Base-by-base conservation (phyloP, 2,888 invertebrate species). In the Perdita meconis region DNA sequence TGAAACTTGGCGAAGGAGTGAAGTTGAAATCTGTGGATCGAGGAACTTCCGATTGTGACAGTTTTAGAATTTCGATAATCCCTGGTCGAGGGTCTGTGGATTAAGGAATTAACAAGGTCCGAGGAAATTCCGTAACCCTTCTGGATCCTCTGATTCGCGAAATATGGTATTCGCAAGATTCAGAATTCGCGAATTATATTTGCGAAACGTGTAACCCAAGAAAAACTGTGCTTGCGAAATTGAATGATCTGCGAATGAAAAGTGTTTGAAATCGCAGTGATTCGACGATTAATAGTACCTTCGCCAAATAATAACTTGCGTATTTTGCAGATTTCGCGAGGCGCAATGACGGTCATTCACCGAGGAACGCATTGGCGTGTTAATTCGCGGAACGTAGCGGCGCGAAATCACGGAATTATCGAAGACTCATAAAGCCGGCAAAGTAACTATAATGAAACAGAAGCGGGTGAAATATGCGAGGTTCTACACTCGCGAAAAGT, bases 371-470 rank as follows among this genome's bases (percentile, higher is more conserved):
- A 2, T 16, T 19, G 47, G 47, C 47, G 47, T 47, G 47, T 19
- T 47, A 57, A 24, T n/a, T 12, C 38, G 38, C 47, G 38, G 10
- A 24, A 24, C 57, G n/a, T 42, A 30, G 42, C 12, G 10, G 16
- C 16, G 12, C 26, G 26, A 44, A 59, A 59, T 59, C 26, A 42
- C 59, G n/a, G 42, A 24, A 59, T 59, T 42, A 59, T 26, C 42
- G 16, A 5, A 26, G 42, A 44, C 13, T 13, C 42, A 12, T 19
- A 42, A 59, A 44, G 12, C 51, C 30, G n/a, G 51, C 26, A 6
- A 51, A 51, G 51, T 51, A 51, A 26, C 47, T n/a, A 22, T 22
- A 51, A 51, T 51, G 63, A 63, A 50, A 50, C 50, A 22, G n/a
- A 63, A 63, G 12, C 30, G n/a, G 2, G 22, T 26, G 30, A 26